Evolutionary conservation across 2,888 invertebrate species (phyloP).

Genomic region (Ormyrus nitidulus): DNA sequence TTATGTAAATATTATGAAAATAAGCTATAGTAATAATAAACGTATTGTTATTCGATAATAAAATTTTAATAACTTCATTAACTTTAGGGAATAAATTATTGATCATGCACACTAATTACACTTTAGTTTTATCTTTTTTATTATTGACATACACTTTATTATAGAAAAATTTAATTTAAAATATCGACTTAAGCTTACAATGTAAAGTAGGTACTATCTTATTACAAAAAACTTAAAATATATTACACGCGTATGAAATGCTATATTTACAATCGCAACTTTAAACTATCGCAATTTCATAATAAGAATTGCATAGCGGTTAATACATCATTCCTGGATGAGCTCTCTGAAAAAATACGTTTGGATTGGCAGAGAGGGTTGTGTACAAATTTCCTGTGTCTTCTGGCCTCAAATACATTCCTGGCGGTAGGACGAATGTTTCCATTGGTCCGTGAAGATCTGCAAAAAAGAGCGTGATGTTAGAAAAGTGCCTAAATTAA

Average conservation of each 20-base stretch:
- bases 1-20: too few species aligned
- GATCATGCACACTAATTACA: neutral
- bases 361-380: constrained; percentile 92
- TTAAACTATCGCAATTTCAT: constrained; percentile 12
- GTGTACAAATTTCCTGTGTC: constrained; percentile 88
- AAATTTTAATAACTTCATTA: neutral
- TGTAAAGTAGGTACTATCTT: constrained; percentile 12
- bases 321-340: constrained; percentile 95
- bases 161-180: constrained; percentile 11
- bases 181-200: constrained; percentile 3
- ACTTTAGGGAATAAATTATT: neutral
- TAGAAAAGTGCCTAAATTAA: too few species aligned
- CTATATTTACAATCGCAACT: constrained; percentile 38
- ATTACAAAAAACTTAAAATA: constrained; percentile 18
- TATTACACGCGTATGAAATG: constrained; percentile 37
- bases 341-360: constrained; percentile 92
- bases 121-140: constrained; percentile 15
- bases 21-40: neutral
- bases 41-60: neutral
- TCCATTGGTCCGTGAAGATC: constrained; percentile 71
- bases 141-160: constrained; percentile 27
- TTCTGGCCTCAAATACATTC: constrained; percentile 87
- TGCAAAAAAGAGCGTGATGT: constrained; percentile 57
- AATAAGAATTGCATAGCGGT: constrained; percentile 62
- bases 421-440: constrained; percentile 76